These are phyloP conservation scores for Triplophysa tibetana DNA, from an alignment of 2,113 vertebrate species.

Conservation along the genomic window DNA sequence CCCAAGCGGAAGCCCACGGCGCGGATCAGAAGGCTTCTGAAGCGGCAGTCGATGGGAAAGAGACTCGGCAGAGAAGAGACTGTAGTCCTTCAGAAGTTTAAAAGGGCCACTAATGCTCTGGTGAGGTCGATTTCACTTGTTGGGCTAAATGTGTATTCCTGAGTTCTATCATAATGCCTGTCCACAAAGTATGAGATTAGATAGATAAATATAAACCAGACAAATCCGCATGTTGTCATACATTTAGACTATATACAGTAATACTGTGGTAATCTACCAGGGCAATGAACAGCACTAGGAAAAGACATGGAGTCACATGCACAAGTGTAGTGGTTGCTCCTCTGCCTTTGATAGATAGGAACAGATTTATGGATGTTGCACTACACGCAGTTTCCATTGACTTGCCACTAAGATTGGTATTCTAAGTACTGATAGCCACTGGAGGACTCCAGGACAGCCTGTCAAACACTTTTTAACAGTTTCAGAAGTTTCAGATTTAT, in stretches of 20 bases:
- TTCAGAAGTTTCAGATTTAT: background rate
- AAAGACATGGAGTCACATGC: too few relatives aligned
- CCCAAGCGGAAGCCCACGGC: conserved; percentile 80
- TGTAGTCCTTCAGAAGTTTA: conserved; percentile 80
- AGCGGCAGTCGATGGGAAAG: conserved; percentile 69
- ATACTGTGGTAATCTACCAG: too few relatives aligned
- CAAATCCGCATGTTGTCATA: background rate
- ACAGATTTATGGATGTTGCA: conserved; percentile 26
- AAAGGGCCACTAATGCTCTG: conserved; percentile 78
- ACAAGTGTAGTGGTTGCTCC: background rate
- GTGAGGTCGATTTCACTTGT: conserved; percentile 73
- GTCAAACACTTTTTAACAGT: background rate
- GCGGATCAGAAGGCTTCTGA: conserved; percentile 78
- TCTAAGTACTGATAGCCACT: background rate
- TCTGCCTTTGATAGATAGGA: background rate
- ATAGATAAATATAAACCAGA: background rate
- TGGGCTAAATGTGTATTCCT: background rate
- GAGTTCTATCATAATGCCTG: too few relatives aligned
- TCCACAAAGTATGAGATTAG: background rate
- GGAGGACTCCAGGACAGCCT: background rate
- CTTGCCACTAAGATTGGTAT: background rate
- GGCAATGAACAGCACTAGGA: too few relatives aligned
- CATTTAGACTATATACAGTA: too few relatives aligned
- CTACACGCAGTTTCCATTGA: background rate
- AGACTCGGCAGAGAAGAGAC: conserved; percentile 80